Evolutionary conservation across 2,113 vertebrate genomes (phyloP).

Genomic region (Choloepus hoffmanni): DNA sequence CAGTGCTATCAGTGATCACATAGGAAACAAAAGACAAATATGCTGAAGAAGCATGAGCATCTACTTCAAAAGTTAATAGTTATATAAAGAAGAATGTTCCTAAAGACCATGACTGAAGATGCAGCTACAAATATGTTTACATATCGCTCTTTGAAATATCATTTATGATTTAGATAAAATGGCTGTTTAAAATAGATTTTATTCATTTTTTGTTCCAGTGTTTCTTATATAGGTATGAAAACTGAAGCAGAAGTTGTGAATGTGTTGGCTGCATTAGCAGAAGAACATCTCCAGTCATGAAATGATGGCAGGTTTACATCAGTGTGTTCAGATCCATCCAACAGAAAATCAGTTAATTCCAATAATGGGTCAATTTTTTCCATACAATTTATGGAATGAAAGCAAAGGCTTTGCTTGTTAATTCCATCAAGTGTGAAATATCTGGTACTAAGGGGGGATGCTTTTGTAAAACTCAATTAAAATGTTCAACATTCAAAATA

Average conservation of each 20-base stretch:
- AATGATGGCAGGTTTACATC: not conserved
- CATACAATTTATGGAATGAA: too few species aligned
- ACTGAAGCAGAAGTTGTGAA: not conserved
- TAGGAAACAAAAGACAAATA: too few species aligned
- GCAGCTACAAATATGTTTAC: slow-evolving; percentile 47
- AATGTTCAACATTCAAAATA: not conserved
- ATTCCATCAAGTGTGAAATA: too few species aligned
- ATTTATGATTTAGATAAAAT: slow-evolving; percentile 67
- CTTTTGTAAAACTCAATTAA: too few species aligned
- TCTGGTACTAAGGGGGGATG: too few species aligned
- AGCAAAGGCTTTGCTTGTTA: too few species aligned
- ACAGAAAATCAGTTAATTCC: too few species aligned
- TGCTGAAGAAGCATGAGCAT: too few species aligned
- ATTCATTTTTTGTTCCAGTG: not conserved
- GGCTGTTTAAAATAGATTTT: slow-evolving; percentile 10
- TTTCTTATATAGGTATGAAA: slow-evolving; percentile 40
- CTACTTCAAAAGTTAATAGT: too few species aligned
- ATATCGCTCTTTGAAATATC: slow-evolving; percentile 8
- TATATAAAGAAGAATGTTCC: slow-evolving; percentile 48
- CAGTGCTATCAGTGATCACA: too few species aligned
- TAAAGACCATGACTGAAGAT: slow-evolving; percentile 53
- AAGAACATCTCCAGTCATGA: not conserved
- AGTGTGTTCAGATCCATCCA: not conserved
- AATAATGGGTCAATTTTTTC: too few species aligned
- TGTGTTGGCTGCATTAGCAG: not conserved